Evolutionary conservation across 37 sponge, comb jelly and placozoan species (phyloP).

Genomic region (Diacarnus erythraeanus): DNA sequence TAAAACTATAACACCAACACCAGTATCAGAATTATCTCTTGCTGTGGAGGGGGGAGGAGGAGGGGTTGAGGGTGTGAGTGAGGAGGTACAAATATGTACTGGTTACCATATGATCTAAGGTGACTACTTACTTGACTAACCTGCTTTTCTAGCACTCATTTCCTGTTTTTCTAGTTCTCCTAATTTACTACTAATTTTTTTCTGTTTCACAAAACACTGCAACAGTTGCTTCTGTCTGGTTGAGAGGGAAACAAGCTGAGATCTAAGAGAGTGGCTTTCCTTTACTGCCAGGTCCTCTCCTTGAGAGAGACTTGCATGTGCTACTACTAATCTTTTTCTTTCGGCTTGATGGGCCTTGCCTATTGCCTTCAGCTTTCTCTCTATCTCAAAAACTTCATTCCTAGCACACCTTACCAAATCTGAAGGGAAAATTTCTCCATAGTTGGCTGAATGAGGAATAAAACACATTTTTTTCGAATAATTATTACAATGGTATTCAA

Average conservation of each 20-base stretch:
- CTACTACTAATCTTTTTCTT: constrained; percentile 28
- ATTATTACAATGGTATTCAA: too few relatives aligned
- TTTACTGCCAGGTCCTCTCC: neutral
- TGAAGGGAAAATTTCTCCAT: constrained; percentile 3
- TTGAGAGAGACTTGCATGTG: constrained; percentile 18
- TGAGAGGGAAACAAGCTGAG: constrained; percentile 21
- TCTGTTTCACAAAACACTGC: constrained; percentile 47
- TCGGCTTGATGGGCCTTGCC: constrained; percentile 36
- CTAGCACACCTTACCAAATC: neutral
- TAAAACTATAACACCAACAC: too few relatives aligned
- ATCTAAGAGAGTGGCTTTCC: constrained; percentile 9
- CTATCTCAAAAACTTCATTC: constrained; percentile 1
- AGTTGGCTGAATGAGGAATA: too few relatives aligned
- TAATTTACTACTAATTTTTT: constrained; percentile 24
- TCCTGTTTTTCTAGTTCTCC: neutral
- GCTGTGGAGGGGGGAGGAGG: too few relatives aligned
- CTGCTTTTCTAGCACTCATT: neutral
- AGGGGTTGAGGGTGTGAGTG: too few relatives aligned
- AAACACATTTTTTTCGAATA: too few relatives aligned
- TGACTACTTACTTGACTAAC: neutral
- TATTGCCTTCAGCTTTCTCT: constrained; percentile 12
- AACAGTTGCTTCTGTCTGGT: constrained; percentile 38
- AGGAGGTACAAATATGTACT: too few relatives aligned
- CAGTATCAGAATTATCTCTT: too few relatives aligned
- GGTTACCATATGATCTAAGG: too few relatives aligned